Percentiles rank a stretch among this genome's conserved stretches.
These are phyloP conservation scores for Hipparchia semele DNA, from an alignment of 2,888 invertebrate species.

Conservation along the genomic window DNA sequence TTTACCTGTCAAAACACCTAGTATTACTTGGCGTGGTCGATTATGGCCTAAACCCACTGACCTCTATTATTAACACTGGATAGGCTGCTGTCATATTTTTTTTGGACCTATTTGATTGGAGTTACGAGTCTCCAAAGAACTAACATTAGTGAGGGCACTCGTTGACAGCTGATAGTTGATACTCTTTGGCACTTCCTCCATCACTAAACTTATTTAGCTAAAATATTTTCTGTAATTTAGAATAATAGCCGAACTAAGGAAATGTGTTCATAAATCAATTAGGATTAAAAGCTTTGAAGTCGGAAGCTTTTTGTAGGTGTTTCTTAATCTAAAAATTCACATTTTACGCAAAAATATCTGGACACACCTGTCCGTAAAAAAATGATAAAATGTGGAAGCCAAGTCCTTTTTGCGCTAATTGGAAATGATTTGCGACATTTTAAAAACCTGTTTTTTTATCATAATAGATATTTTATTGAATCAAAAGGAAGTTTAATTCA, in stretches of 20 bases:
- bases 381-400: constrained; percentile 30
- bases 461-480: constrained; percentile 12
- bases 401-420: constrained; percentile 29
- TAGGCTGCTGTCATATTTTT: too few relatives aligned
- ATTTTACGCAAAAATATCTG: not conserved
- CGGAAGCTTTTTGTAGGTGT: constrained; percentile 21
- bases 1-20: too few relatives aligned
- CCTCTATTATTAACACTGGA: too few relatives aligned
- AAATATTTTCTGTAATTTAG: too few relatives aligned
- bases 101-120: too few relatives aligned
- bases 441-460: constrained; percentile 26
- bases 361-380: constrained; percentile 30
- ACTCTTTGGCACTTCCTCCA: too few relatives aligned
- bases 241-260: not conserved
- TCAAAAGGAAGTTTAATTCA: constrained; percentile 13
- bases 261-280: constrained; percentile 15
- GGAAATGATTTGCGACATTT: constrained; percentile 34
- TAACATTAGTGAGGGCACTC: too few relatives aligned
- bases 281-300: constrained; percentile 30
- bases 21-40: too few relatives aligned
- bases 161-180: too few relatives aligned
- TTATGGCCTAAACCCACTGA: too few relatives aligned
- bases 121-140: too few relatives aligned
- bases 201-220: too few relatives aligned
- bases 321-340: constrained; percentile 28